Percentiles rank a stretch among this genome's conserved stretches.
Conservation (phyloP, 2,888 invertebrate species). For the Julus scanicus region DNA sequence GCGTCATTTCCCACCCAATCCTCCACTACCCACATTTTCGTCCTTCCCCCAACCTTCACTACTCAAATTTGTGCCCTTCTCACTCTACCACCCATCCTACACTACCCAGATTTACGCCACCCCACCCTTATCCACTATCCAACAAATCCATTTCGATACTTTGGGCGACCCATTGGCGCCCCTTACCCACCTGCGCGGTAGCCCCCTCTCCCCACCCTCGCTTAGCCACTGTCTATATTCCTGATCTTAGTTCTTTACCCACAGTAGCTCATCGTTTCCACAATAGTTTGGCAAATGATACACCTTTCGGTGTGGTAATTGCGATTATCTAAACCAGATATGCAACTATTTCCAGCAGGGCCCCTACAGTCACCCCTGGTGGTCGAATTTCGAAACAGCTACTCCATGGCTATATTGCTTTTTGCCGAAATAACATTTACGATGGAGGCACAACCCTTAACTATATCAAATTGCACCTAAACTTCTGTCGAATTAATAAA, state of each 20-base stretch:
- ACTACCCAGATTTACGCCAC: no score
- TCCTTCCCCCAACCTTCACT: no score
- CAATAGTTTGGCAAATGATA: not conserved
- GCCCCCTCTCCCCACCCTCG: no score
- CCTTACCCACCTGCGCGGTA: no score
- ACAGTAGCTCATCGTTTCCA: not conserved
- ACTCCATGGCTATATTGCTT: not conserved
- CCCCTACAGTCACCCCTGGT: not conserved
- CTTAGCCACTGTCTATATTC: no score
- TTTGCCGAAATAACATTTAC: constrained; percentile 25
- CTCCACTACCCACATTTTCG: no score
- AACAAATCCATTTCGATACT: no score
- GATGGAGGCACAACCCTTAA: constrained; percentile 33
- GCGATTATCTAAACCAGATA: not conserved
- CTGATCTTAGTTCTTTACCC: not conserved
- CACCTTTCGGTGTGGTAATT: not conserved
- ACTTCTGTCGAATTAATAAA: not conserved
- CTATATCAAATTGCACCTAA: constrained; percentile 33
- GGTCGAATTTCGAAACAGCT: not conserved
- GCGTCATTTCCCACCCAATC: no score
- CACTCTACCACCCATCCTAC: no score
- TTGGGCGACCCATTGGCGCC: no score
- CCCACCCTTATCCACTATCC: no score
- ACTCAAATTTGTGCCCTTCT: no score
- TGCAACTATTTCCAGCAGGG: not conserved